These are phyloP conservation scores for Pyrrhura leucotis DNA, from an alignment of 2,797 vertebrate genomes.

Conservation along the genomic window DNA sequence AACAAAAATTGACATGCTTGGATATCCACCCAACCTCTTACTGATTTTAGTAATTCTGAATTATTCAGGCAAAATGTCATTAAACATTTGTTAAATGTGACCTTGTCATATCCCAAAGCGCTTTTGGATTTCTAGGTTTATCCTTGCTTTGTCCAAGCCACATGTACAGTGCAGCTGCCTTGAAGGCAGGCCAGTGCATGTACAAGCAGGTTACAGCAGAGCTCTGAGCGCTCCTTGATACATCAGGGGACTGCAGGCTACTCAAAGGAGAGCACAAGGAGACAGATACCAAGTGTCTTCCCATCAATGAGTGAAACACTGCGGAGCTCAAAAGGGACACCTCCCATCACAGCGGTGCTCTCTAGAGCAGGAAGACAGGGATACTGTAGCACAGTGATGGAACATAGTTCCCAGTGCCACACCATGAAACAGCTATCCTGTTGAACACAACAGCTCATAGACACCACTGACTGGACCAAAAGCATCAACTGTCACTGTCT, in stretches of 20 bases:
- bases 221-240: rapidly evolving
- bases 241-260: not conserved
- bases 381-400: not conserved
- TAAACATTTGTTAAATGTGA: not conserved
- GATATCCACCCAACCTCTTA: slow-evolving; percentile 70
- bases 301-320: not conserved
- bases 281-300: not conserved
- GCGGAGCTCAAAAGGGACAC: not conserved
- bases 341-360: not conserved
- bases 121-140: not conserved
- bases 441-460: not conserved
- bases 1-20: not conserved
- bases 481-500: not conserved
- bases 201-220: not conserved
- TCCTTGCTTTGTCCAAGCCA: not conserved
- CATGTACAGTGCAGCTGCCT: rapidly evolving
- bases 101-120: not conserved
- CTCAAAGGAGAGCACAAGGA: not conserved
- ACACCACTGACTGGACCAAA: not conserved
- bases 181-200: not conserved
- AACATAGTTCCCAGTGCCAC: rapidly evolving
- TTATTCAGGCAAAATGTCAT: not conserved
- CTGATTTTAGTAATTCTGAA: not conserved
- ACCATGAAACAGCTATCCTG: not conserved
- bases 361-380: not conserved